Percentiles rank a stretch among this genome's conserved stretches.
Conservation (phyloP, 1,140 invertebrate genomes). For the Leguminivora glycinivorella region DNA sequence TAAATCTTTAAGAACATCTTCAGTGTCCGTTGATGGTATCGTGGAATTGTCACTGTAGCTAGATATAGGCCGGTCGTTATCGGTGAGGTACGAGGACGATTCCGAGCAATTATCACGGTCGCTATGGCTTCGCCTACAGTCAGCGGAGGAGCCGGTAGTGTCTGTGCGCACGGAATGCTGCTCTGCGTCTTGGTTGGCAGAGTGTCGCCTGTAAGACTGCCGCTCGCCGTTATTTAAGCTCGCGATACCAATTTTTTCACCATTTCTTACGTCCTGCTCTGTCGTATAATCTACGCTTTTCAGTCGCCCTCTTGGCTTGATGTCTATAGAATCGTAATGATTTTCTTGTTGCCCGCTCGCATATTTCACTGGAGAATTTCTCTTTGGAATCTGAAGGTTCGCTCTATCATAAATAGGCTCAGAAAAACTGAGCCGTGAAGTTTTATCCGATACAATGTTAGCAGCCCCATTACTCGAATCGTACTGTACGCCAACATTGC, state of each 20-base stretch:
- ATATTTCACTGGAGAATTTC: conserved; percentile 65
- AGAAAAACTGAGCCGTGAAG: conserved; percentile 64
- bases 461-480: conserved; percentile 51
- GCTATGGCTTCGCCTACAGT: conserved; percentile 69
- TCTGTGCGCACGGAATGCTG: conserved; percentile 72
- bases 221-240: conserved; percentile 68
- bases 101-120: conserved; percentile 76
- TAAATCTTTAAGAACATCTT: conserved; percentile 75
- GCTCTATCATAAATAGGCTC: conserved; percentile 78
- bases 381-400: conserved; percentile 61
- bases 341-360: conserved; percentile 59
- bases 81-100: conserved; percentile 72
- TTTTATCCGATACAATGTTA: conserved; percentile 52
- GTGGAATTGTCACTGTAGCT: conserved; percentile 77
- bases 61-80: conserved; percentile 73
- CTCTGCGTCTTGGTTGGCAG: conserved; percentile 61
- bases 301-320: conserved; percentile 67
- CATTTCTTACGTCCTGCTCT: conserved; percentile 51
- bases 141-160: conserved; percentile 62
- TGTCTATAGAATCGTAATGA: conserved; percentile 77
- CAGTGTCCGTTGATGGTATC: conserved; percentile 73
- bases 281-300: conserved; percentile 62
- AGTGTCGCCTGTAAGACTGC: conserved; percentile 56
- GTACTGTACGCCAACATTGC: conserved; percentile 69
- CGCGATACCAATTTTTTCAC: conserved; percentile 58